phyloP scores from a whole-genome alignment of 2,113 vertebrate species.

The Myotis yumanensis region DNA sequence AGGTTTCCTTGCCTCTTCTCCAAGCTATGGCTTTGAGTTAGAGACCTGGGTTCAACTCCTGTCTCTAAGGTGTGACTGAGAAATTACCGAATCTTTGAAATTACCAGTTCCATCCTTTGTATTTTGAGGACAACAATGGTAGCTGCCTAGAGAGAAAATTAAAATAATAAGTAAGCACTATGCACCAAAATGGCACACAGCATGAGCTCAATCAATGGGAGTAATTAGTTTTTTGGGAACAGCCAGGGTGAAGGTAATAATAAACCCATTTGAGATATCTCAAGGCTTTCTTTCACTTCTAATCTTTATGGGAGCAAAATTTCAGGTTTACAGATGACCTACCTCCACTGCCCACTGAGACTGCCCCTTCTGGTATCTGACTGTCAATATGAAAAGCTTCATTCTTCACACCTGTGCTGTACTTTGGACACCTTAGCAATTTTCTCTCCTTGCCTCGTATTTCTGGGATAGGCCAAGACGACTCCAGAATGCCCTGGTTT shows the following conservation, averaged over 20 bases:
- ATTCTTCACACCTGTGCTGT: background rate
- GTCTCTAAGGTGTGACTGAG: background rate
- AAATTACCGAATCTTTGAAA: background rate
- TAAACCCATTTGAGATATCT: background rate
- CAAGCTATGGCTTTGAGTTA: background rate
- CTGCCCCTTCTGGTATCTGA: background rate
- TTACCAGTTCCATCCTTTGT: background rate
- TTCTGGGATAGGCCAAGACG: background rate
- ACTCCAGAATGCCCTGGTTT: background rate
- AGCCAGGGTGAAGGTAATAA: background rate
- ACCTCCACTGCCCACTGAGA: background rate
- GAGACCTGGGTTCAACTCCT: background rate
- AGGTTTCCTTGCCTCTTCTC: background rate
- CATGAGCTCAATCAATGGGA: background rate
- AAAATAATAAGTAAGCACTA: background rate
- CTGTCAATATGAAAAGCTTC: background rate
- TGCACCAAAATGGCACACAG: background rate
- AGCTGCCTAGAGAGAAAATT: conserved; percentile 16
- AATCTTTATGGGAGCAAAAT: background rate
- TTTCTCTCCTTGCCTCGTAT: background rate
- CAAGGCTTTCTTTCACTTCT: background rate
- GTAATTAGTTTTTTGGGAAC: conserved; percentile 6
- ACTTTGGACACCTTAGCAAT: background rate
- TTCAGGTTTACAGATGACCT: background rate
- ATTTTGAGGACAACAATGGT: background rate